A percentile compares a stretch with the other conserved stretches of the same genome.
Evolutionary conservation across 1,140 invertebrate genomes (phyloP).

Genomic region (Drosophila kohkoa): DNA sequence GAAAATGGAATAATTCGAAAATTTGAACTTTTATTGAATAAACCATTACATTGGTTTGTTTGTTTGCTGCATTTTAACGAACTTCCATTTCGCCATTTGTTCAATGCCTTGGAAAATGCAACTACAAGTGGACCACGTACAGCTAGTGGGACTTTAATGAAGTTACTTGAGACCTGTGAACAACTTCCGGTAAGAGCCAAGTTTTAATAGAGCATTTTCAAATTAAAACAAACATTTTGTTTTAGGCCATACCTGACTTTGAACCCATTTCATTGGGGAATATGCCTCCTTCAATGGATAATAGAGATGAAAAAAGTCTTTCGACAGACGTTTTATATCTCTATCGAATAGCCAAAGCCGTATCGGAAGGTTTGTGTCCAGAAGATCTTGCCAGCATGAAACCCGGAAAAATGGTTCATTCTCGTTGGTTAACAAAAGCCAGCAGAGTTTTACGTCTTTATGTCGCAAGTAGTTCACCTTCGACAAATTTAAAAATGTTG

Average conservation of each 20-base stretch:
- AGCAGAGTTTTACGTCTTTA: too few relatives aligned
- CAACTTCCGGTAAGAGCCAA: constrained; percentile 6
- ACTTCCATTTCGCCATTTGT: neutral
- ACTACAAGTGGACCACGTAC: constrained; percentile 8
- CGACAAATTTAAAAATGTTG: too few relatives aligned
- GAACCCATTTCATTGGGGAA: neutral
- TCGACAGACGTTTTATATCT: neutral
- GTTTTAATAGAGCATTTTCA: too few relatives aligned
- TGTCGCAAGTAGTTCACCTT: too few relatives aligned
- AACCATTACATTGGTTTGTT: constrained; percentile 11
- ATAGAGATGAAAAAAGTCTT: too few relatives aligned
- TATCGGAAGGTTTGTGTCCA: constrained; percentile 4
- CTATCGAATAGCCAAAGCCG: neutral
- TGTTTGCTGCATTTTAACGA: too few relatives aligned
- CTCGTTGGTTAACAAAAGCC: neutral
- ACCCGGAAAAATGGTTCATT: constrained; percentile 8
- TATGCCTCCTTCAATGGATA: neutral
- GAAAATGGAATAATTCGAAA: constrained; percentile 1
- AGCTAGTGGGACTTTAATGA: constrained; percentile 10
- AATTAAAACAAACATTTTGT: neutral
- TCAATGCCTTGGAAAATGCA: neutral
- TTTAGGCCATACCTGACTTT: neutral
- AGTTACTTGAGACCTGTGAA: constrained; percentile 24
- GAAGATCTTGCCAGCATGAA: constrained; percentile 1
- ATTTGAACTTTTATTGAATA: neutral